Evolutionary conservation across 2,797 vertebrate genomes (phyloP), one percentile per base, ranked within the genome.

Genomic region (Silurus lanzhouensis): DNA sequence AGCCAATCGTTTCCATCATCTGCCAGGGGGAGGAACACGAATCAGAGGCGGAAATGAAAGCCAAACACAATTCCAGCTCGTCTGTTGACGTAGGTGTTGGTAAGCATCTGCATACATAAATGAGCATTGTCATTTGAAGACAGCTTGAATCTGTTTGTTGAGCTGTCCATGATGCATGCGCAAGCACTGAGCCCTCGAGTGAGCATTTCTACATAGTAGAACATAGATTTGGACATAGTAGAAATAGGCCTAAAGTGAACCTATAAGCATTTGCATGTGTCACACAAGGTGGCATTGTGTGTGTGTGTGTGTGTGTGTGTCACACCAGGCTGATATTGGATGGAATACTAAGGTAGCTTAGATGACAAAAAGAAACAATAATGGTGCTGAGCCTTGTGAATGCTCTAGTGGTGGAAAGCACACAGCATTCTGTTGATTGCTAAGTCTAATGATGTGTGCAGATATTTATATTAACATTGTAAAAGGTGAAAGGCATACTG

Each of bases 71-170:
- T 84, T 88, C 92, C 88, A 91, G 92, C 94, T 93, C 93, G 92
- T 90, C 90, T 84, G 87, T 91, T 87, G 90, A 91, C 91, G 92
- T 90, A 90, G 91, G 90, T 85, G 86, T 88, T 90, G 94, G 93
- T 94, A 93, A 95, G 93, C 94, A 95, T 95, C 94, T 95, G 93
- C 94, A 94, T 92, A 93, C 94, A 92, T 90, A 94, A 94, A 94
- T 86, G 68, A 91, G 84, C 4, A 81, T 66, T 83, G 88, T 87
- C 87, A 81, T 91, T 90, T 84, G 86, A 90, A 90, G 90, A 90
- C 90, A 92, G 91, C 91, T 92, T 92, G 91, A 92, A 92, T 89
- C 81, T 80, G 44, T 80, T 89, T 88, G 55, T 85, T 31, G 52
- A 44, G 74, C 74, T 58, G 25, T 14, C 48, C 2, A 46, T 17